Evolutionary conservation across 2,888 invertebrate species (phyloP).

Genomic region (Linnaemya tessellans): DNA sequence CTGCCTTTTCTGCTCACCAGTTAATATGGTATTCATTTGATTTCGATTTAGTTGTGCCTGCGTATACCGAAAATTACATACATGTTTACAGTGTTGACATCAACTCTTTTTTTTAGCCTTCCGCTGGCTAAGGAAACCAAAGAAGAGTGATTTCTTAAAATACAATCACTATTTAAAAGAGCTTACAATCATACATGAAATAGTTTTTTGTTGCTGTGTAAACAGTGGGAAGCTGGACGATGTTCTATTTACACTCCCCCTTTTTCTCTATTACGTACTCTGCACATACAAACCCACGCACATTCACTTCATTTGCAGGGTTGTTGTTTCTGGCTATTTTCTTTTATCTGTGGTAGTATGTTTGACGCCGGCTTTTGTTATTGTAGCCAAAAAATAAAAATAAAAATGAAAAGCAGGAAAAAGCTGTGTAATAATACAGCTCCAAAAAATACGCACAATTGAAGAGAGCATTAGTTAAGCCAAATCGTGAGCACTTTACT

Average conservation of each 20-base stretch:
- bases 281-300: not conserved
- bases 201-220: conserved; percentile 13
- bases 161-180: conserved; percentile 36
- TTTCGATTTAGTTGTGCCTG: no score
- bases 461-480: conserved; percentile 46
- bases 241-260: conserved; percentile 19
- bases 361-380: conserved; percentile 52
- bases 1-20: no score
- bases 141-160: conserved; percentile 34
- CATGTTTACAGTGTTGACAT: no score
- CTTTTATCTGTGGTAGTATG: conserved; percentile 26
- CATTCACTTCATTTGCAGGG: not conserved
- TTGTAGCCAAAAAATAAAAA: conserved; percentile 43
- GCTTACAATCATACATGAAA: not conserved
- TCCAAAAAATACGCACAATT: conserved; percentile 34
- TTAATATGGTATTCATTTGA: no score
- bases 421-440: not conserved
- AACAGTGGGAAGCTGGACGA: conserved; percentile 55
- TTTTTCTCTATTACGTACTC: not conserved
- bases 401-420: not conserved
- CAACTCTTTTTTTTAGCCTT: not conserved
- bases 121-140: not conserved
- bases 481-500: conserved; percentile 19
- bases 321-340: not conserved
- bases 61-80: no score